phyloP scores from a whole-genome alignment of 2,888 invertebrate genomes.

The Thymelicus sylvestris region DNA sequence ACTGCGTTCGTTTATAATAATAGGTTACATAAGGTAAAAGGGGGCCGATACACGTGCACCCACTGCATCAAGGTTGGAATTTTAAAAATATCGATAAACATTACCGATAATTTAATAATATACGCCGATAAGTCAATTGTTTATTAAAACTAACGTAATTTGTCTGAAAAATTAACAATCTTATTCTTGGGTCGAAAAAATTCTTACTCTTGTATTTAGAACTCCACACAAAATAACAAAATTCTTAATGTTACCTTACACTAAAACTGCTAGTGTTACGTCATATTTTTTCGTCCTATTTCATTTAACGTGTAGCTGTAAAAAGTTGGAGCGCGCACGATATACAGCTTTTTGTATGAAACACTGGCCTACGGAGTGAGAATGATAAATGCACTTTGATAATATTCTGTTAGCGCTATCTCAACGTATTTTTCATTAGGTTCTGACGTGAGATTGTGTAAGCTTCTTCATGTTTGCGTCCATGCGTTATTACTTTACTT shows the following conservation, averaged over 20 bases:
- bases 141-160: too few relatives aligned
- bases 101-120: too few relatives aligned
- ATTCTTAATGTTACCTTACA: slow-evolving; percentile 1
- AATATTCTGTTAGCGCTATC: slow-evolving; percentile 40
- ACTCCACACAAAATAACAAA: neutral
- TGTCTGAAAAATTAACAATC: too few relatives aligned
- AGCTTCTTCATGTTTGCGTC: neutral
- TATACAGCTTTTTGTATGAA: slow-evolving; percentile 36
- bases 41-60: too few relatives aligned
- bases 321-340: slow-evolving; percentile 10
- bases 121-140: too few relatives aligned
- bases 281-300: slow-evolving; percentile 8
- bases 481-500: neutral
- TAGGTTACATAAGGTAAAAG: too few relatives aligned
- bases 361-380: slow-evolving; percentile 25
- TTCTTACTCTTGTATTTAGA: neutral
- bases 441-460: neutral
- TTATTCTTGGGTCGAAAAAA: too few relatives aligned
- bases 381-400: slow-evolving; percentile 44
- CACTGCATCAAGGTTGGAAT: too few relatives aligned
- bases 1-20: too few relatives aligned
- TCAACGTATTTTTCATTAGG: slow-evolving; percentile 36
- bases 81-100: too few relatives aligned
- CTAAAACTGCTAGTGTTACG: neutral
- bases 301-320: slow-evolving; percentile 3